Percentiles rank a stretch among this genome's conserved stretches.
Evolutionary conservation across 2,888 invertebrate genomes (phyloP).

Genomic region (Athalia rosae): DNA sequence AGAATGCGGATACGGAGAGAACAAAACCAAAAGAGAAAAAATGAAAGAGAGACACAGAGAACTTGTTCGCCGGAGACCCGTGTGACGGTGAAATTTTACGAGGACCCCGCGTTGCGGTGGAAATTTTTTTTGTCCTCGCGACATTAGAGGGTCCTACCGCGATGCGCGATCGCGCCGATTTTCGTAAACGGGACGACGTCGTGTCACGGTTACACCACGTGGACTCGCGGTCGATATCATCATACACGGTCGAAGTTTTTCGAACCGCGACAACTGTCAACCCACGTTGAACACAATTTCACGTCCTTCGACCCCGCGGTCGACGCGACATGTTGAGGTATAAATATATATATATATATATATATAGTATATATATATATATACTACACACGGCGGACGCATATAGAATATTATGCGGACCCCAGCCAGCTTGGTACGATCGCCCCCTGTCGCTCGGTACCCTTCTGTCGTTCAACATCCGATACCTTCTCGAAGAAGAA

Average conservation of each 20-base stretch:
- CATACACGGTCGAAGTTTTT: conserved; percentile 37
- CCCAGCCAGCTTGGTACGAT: not conserved
- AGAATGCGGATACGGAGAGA: no score
- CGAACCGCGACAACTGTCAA: conserved; percentile 38
- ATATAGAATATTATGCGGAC: not conserved
- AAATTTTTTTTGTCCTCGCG: no score
- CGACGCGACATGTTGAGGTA: not conserved
- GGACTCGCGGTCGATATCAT: not conserved
- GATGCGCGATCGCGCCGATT: not conserved
- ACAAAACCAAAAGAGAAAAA: no score
- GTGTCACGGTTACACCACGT: conserved; percentile 30
- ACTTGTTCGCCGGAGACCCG: conserved; percentile 22
- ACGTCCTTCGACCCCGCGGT: conserved; percentile 28
- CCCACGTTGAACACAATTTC: conserved; percentile 38
- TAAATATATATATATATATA: no score
- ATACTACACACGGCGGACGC: not conserved
- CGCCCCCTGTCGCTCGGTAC: conserved; percentile 56
- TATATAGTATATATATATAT: no score
- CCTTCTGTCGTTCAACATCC: conserved; percentile 65
- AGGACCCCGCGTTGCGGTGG: not conserved
- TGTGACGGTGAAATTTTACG: conserved; percentile 37
- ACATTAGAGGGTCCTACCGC: not conserved
- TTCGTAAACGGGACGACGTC: not conserved
- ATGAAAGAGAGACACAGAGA: no score
- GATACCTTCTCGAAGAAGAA: conserved; percentile 55